Base-by-base conservation (phyloP, 2,888 invertebrate species). In the Eupithecia pulchellata region DNA sequence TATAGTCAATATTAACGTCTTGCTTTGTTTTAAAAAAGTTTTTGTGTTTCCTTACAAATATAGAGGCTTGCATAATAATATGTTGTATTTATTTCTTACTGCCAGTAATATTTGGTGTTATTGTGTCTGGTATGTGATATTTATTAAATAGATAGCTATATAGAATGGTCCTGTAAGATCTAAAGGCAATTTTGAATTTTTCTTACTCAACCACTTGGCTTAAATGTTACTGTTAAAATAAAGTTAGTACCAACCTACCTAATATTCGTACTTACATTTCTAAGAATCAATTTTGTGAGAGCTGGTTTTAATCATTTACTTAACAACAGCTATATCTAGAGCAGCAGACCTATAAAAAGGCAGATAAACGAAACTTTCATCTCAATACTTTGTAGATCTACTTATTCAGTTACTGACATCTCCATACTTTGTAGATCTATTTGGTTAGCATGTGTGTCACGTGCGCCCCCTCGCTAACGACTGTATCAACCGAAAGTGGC, bases 391-490 rank as follows among this genome's bases (percentile, higher is more conserved):
- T 52, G 36, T 61, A 68, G 52, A 57, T 65, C 65, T 79, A 79
- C 74, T 74, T 77, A n/a, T n/a, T n/a, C n/a, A n/a, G n/a, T n/a
- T n/a, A n/a, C 61, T 68, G 68, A 62, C 68, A 62, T 68, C 68
- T 72, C 71, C 61, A 63, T 66, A 66, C 65, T 42, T 27, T 52
- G 36, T 61, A 68, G 52, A 57, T 65, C 65, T 79, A 79, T 74
- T 74, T 77, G 77, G 72, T 78, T 72, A 79, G 76, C 72, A 85
- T 78, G 79, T 73, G 67, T 70, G 78, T 82, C 85, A 85, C 85
- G 85, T 80, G 68, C 77, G 73, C 52, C 25, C 73, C 80, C 80
- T 77, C 77, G 77, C 81, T 84, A 83, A 84, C 82, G 80, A 82
- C 73, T 81, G 81, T 82, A 82, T 80, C 83, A 81, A 79, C 79